Evolutionary conservation across 2,888 invertebrate species (phyloP).

Genomic region (Andrena flavipes): DNA sequence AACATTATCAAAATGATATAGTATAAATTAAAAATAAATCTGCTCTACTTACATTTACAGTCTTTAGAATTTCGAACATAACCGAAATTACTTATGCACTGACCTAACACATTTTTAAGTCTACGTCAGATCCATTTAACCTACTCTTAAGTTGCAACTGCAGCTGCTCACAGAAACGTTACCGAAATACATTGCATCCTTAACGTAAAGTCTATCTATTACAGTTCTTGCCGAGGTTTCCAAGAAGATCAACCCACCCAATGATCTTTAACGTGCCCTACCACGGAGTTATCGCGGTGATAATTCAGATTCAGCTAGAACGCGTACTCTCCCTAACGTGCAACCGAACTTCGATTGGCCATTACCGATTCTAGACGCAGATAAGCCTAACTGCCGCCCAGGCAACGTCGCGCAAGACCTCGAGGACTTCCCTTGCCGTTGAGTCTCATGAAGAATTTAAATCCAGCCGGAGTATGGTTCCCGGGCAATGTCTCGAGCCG

Average conservation of each 20-base stretch:
- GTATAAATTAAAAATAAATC: too few species aligned
- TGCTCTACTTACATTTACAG: too few species aligned
- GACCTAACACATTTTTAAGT: too few species aligned
- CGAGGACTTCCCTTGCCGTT: conserved; percentile 50
- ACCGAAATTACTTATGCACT: too few species aligned
- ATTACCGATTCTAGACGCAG: conserved; percentile 79
- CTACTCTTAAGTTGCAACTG: too few species aligned
- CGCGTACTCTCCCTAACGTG: conserved; percentile 28
- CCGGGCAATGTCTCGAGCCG: conserved; percentile 29
- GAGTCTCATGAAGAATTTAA: conserved; percentile 72
- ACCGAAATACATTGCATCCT: too few species aligned
- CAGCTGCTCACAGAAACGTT: too few species aligned
- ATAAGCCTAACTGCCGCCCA: conserved; percentile 71
- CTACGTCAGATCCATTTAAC: too few species aligned
- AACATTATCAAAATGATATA: too few species aligned
- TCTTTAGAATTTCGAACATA: too few species aligned
- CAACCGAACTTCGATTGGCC: conserved; percentile 75
- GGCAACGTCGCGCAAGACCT: conserved; percentile 47
- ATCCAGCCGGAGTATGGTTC: conserved; percentile 31
- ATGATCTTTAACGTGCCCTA: background rate
- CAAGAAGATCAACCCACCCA: background rate
- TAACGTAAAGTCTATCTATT: too few species aligned
- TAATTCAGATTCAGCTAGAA: conserved; percentile 10
- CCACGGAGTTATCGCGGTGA: background rate
- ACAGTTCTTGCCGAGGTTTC: too few species aligned